Base-by-base conservation (phyloP, 2,113 vertebrate genomes). In the Rhabdomys dilectus region DNA sequence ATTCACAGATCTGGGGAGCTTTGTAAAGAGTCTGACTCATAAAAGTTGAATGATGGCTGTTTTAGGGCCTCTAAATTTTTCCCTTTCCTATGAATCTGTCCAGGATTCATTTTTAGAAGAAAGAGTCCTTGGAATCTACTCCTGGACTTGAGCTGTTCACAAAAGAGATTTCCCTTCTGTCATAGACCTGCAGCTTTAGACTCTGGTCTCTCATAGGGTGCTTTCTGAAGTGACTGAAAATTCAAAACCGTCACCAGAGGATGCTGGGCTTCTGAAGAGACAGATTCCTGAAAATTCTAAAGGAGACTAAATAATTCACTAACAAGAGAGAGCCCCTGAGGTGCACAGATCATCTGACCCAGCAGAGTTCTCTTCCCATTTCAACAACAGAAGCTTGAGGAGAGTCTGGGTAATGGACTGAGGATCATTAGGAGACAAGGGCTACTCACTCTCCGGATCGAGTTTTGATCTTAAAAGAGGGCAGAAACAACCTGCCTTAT, bases 401-500 rank as follows among this genome's bases (percentile, higher is more conserved):
- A 91, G 78, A 72, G 12, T 48, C 29, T 15, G 56, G 70, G 19
- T 36, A 66, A 88, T n/a, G 6, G n/a, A 66, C 42, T 87, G 17
- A 34, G 53, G 64, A 82, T 89, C 53, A 81, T 95, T 84, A 60
- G 11, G n/a, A 75, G 56, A 85, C 22, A 93, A 68, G 22, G 7
- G 7, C 13, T 29, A 88, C 56, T 85, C 36, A 29, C 91, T 92
- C 45, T 89, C 88, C 42, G 10, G 72, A 72, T 85, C 24, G 84
- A n/a, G 34, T 72, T 94, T 95, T 77, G 58, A 85, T 90, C 90
- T 82, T 81, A 39, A 94, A 58, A 90, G 36, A 91, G 29, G 56
- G 22, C 26, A 92, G 42, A 53, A 90, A 48, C 34, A 66, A 82
- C 45, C 64, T 78, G 60, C 48, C 15, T 92, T 45, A 62, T 77